Evolutionary conservation across 2,797 vertebrate species (phyloP), one percentile per base, ranked within the genome.

Genomic region (Petrocephalus schoutedeni): DNA sequence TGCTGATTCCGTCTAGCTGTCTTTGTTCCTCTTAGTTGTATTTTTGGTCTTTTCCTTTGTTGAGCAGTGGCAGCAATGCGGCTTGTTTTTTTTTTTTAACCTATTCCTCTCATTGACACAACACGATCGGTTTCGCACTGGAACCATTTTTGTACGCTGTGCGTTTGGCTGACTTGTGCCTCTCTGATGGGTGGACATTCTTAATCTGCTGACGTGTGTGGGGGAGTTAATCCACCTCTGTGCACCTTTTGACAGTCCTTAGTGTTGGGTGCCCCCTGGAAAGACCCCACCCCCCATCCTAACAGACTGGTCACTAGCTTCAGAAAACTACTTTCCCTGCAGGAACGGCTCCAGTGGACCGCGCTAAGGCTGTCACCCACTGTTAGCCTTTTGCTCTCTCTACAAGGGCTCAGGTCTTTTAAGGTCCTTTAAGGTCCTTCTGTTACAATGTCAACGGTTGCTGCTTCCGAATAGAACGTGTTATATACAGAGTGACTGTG

Each of bases 201-300:
- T 56, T 85, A 54, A 28, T 56, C 87, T 88, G 87, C 83, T 88
- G 83, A 86, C 23, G 32, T 8, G 0, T 84, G 51, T 49, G 10
- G 59, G 51, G 28, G 23, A 1, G 8, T 45, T 64, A 85, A 74
- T 85, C 80, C 87, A n/a, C 23, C 59, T 59, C 32, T 77, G 3
- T 71, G 36, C 49, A 23, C 84, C 51, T 57, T 74, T 57, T 85
- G 59, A 32, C 83, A 64, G 80, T 21, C 51, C 41, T 41, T 14
- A n/a, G 36, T 67, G 4, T 67, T 5, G 28, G 28, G 28, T 28
- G 28, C 28, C 28, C 28, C 28, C 36, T 2, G 36, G 36, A 0
- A 41, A 2, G 36, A 1, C 23, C 28, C 8, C 61, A 10, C 3
- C 8, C 61, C 61, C 64, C 74, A 41, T 67, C 57, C 28, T 82